phyloP scores from a whole-genome alignment of 2,797 vertebrate genomes.

The Glossophaga mutica region DNA sequence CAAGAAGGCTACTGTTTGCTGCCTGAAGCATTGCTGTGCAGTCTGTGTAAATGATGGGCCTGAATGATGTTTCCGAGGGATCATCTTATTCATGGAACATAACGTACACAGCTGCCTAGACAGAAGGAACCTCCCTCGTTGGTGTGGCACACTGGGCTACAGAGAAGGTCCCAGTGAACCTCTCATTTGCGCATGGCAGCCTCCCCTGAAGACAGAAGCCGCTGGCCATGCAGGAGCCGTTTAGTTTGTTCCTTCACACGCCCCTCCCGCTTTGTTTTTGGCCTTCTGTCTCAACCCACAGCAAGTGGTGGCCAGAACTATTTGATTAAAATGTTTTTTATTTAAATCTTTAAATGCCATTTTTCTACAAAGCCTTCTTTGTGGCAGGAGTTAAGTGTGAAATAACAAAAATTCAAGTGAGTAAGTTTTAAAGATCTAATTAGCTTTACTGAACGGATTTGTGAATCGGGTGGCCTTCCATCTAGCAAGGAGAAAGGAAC shows the following conservation, averaged over 20 bases:
- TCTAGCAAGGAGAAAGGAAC: neutral
- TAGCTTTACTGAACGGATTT: neutral
- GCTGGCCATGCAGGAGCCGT: too few relatives aligned
- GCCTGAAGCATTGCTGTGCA: neutral
- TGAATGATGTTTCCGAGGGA: neutral
- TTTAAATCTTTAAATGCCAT: too few relatives aligned
- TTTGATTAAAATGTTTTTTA: constrained; percentile 43
- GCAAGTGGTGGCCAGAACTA: constrained; percentile 36
- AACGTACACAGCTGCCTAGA: neutral
- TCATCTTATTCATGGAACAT: neutral
- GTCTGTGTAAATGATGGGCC: neutral
- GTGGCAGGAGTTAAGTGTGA: neutral
- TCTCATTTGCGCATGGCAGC: neutral
- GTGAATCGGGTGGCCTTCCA: neutral
- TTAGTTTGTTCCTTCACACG: neutral
- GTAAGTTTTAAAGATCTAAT: neutral
- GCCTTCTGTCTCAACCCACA: neutral
- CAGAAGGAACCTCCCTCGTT: neutral
- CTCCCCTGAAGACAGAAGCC: neutral
- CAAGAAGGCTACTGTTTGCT: neutral
- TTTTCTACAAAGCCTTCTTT: neutral
- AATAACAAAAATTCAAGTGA: neutral
- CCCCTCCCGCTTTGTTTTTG: neutral
- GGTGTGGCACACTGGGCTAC: neutral
- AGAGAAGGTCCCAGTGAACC: neutral